A percentile compares a stretch with the other conserved stretches of the same genome.
Evolutionary conservation across 2,113 vertebrate species (phyloP).

Genomic region (Pitta sordida): DNA sequence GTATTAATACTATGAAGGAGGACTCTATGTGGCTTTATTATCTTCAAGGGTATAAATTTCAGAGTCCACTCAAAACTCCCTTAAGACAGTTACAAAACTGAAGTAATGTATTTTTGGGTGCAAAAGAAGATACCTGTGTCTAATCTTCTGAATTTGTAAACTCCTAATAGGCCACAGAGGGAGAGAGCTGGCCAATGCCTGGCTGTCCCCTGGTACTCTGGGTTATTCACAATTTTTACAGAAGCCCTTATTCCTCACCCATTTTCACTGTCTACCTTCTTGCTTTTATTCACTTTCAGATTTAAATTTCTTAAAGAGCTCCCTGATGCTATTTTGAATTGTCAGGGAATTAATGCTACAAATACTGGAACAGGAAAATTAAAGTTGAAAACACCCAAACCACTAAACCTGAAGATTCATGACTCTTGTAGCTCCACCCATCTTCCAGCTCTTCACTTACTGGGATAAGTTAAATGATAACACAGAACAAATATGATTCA

Average conservation of each 20-base stretch:
- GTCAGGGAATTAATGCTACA: neutral
- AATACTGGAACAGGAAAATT: neutral
- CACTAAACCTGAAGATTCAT: neutral
- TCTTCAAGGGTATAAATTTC: neutral
- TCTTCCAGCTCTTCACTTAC: neutral
- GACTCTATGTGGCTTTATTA: neutral
- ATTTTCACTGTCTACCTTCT: neutral
- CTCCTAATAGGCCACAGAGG: neutral
- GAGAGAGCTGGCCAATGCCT: neutral
- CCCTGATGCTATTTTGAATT: neutral
- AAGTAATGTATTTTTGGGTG: neutral
- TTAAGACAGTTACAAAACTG: neutral
- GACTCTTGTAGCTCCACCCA: neutral
- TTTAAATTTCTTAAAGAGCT: neutral
- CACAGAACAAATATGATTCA: neutral
- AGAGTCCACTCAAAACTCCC: neutral
- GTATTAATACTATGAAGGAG: neutral
- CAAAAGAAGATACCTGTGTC: neutral
- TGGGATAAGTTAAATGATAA: neutral
- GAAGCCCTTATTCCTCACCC: neutral
- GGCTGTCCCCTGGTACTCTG: accelerated
- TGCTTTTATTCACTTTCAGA: neutral
- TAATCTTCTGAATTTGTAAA: neutral
- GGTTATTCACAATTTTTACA: neutral
- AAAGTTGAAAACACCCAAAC: neutral